A percentile compares a stretch with the other conserved stretches of the same genome.
Conservation (phyloP, 2,113 vertebrate genomes). For the Pachycephala philippinensis region DNA sequence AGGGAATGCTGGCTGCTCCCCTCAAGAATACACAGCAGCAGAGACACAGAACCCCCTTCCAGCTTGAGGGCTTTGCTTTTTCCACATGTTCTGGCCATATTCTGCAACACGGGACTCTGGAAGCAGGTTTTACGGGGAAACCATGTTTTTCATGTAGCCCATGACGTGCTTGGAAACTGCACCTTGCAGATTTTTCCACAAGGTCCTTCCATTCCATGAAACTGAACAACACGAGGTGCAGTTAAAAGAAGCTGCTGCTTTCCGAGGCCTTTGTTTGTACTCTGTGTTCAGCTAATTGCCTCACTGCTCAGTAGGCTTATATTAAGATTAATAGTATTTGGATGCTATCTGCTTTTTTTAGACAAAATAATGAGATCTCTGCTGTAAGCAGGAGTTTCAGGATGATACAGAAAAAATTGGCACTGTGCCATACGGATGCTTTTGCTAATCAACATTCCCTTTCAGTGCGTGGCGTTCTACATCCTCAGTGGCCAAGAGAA, state of each 20-base stretch:
- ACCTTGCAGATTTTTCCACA: neutral
- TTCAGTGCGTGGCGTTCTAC: neutral
- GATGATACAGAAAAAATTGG: constrained; percentile 14
- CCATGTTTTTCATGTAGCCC: neutral
- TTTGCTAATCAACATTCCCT: constrained; percentile 12
- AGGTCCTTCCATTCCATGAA: neutral
- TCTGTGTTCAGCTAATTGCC: neutral
- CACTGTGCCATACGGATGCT: neutral
- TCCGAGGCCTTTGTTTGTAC: neutral
- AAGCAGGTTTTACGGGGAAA: neutral
- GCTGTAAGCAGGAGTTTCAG: constrained; percentile 39
- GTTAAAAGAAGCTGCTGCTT: neutral
- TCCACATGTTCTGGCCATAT: neutral
- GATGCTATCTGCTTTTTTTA: constrained; percentile 63
- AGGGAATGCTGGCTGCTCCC: neutral
- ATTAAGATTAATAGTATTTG: constrained; percentile 19
- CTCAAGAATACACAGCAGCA: neutral
- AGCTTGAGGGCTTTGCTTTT: neutral
- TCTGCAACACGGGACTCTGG: neutral
- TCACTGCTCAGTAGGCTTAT: neutral
- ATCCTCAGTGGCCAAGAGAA: neutral
- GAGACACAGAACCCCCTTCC: fast-evolving
- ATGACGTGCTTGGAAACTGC: neutral
- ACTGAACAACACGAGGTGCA: neutral
- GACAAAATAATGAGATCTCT: constrained; percentile 40